A percentile compares a stretch with the other conserved stretches of the same genome.
Conservation (phyloP, 2,113 vertebrate genomes). For the Equus przewalskii region DNA sequence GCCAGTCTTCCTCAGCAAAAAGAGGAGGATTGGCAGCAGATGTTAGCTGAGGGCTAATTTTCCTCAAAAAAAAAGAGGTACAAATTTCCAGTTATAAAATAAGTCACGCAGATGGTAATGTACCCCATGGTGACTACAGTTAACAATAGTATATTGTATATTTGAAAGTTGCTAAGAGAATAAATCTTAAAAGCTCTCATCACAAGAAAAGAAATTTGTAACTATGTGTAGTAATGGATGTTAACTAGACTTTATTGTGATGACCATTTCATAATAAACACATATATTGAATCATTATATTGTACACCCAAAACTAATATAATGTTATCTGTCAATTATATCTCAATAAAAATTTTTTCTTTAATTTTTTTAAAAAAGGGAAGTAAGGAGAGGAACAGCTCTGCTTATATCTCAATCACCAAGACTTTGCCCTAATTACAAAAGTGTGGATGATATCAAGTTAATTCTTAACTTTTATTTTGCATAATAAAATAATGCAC, state of each 20-base stretch:
- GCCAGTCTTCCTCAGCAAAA: too few relatives aligned
- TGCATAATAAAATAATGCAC: slow-evolving; percentile 29
- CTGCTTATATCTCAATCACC: not conserved
- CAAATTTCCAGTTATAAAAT: not conserved
- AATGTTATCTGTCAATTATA: not conserved
- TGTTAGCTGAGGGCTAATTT: too few relatives aligned
- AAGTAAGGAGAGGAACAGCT: not conserved
- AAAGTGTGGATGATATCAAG: not conserved
- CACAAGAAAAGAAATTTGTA: not conserved
- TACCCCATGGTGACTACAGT: not conserved
- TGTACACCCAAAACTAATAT: not conserved
- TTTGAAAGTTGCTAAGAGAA: not conserved
- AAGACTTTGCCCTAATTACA: slow-evolving; percentile 1
- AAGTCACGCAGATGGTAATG: not conserved
- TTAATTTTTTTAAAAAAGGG: not conserved
- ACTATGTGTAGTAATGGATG: not conserved
- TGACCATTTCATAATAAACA: not conserved
- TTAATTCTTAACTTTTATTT: not conserved
- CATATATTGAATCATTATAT: not conserved
- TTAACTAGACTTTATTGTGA: not conserved
- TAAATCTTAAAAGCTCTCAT: not conserved
- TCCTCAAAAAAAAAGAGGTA: too few relatives aligned
- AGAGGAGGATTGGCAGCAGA: too few relatives aligned
- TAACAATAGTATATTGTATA: not conserved
- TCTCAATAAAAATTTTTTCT: not conserved